These are phyloP conservation scores for Pocota personata DNA, from an alignment of 2,888 invertebrate species.

Conservation along the genomic window DNA sequence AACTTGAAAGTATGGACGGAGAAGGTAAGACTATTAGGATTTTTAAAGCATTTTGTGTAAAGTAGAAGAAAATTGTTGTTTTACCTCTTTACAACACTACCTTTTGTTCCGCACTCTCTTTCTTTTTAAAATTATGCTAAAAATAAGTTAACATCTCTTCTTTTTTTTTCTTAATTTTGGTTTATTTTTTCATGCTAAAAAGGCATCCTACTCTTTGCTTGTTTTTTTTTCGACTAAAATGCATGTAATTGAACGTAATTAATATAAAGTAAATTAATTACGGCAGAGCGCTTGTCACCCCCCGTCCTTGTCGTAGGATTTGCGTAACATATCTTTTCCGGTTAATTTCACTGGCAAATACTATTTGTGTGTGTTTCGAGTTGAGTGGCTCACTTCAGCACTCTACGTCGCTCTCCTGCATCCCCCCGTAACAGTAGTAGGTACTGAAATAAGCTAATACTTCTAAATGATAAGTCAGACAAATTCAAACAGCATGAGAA, in stretches of 20 bases:
- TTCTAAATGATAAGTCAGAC: constrained; percentile 35
- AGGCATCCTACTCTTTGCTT: background rate
- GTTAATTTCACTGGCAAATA: constrained; percentile 9
- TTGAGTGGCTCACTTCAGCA: background rate
- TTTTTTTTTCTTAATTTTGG: too few relatives aligned
- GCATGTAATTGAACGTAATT: constrained; percentile 38
- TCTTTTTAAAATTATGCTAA: background rate
- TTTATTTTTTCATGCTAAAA: background rate
- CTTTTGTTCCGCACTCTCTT: background rate
- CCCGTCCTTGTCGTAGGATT: background rate
- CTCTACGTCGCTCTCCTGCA: background rate
- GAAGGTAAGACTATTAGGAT: constrained; percentile 15
- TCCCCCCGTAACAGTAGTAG: background rate
- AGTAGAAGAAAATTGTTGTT: background rate
- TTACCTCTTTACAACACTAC: background rate
- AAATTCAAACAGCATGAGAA: constrained; percentile 33
- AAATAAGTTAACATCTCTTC: background rate
- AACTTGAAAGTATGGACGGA: background rate
- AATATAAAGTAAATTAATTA: constrained; percentile 28
- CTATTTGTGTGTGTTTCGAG: background rate
- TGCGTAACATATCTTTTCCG: constrained; percentile 14
- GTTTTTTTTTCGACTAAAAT: background rate
- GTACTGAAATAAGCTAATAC: constrained; percentile 13
- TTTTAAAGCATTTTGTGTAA: background rate
- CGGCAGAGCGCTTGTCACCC: background rate